These are phyloP conservation scores for Cyprinella venusta DNA, from an alignment of 2,797 vertebrate species.

Conservation along the genomic window DNA sequence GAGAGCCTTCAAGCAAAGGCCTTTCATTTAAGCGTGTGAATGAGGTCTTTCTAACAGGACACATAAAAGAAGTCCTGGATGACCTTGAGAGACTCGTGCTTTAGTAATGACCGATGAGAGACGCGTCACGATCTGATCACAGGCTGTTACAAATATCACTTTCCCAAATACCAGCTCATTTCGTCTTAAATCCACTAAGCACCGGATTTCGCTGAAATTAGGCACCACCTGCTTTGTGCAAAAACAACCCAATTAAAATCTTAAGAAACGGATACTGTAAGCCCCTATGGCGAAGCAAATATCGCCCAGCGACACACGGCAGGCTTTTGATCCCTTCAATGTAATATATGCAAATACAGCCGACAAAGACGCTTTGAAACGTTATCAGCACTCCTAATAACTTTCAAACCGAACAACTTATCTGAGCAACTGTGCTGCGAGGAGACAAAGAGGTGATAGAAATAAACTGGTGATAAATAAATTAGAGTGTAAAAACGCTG, in stretches of 20 bases:
- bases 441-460: not conserved
- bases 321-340: slow-evolving; percentile 41
- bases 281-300: slow-evolving; percentile 16
- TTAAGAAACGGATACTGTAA: slow-evolving; percentile 45
- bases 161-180: slow-evolving; percentile 61
- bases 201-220: slow-evolving; percentile 61
- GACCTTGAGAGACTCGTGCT: slow-evolving; percentile 36
- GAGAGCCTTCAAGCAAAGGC: not conserved
- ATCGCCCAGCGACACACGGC: slow-evolving; percentile 43
- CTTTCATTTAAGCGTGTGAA: slow-evolving; percentile 23
- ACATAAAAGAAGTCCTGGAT: slow-evolving; percentile 34
- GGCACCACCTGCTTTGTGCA: slow-evolving; percentile 60
- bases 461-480: not conserved
- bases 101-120: slow-evolving; percentile 8
- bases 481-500: not conserved
- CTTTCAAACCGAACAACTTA: slow-evolving; percentile 3
- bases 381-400: slow-evolving; percentile 61
- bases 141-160: slow-evolving; percentile 42
- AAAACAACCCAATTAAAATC: slow-evolving; percentile 72
- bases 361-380: slow-evolving; percentile 62
- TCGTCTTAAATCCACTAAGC: slow-evolving; percentile 67
- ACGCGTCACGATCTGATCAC: slow-evolving; percentile 30
- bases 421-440: not conserved
- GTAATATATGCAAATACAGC: slow-evolving; percentile 66
- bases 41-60: slow-evolving; percentile 1